A percentile compares a stretch with the other conserved stretches of the same genome.
Evolutionary conservation across 2,888 invertebrate species (phyloP).

Genomic region (Onchidella celtica): DNA sequence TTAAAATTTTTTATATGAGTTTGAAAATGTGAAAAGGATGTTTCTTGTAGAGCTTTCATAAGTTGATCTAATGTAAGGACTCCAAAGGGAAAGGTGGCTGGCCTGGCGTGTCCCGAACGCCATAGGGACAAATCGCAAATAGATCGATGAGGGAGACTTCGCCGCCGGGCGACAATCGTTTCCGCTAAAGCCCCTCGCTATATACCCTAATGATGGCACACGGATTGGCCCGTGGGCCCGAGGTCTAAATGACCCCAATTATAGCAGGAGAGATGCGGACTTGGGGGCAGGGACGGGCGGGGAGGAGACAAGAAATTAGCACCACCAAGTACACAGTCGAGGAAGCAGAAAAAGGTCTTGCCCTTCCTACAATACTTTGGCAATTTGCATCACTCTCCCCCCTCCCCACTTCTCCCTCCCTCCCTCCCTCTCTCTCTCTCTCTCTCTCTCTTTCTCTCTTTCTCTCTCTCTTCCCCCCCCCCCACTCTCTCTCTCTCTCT

Average conservation of each 20-base stretch:
- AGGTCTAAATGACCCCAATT: conserved; percentile 47
- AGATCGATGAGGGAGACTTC: conserved; percentile 17
- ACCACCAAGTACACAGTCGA: conserved; percentile 32
- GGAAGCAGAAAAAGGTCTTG: neutral
- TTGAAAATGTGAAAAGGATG: too few relatives aligned
- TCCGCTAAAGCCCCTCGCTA: conserved; percentile 35
- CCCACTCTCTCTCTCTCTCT: conserved; percentile 12
- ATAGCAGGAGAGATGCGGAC: conserved; percentile 27
- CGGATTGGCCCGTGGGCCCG: conserved; percentile 40
- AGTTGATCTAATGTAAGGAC: too few relatives aligned
- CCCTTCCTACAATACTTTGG: neutral
- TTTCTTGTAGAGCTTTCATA: too few relatives aligned
- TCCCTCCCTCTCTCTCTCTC: neutral
- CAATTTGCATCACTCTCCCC: neutral
- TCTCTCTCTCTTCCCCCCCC: neutral
- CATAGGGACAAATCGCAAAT: conserved; percentile 38
- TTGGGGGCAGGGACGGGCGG: neutral
- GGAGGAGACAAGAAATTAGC: conserved; percentile 43
- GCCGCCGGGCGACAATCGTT: conserved; percentile 42
- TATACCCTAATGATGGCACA: conserved; percentile 37
- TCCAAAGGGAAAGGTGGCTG: neutral
- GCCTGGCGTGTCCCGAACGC: too few relatives aligned
- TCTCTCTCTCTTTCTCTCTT: neutral
- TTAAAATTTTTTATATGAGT: too few relatives aligned
- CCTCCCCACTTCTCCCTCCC: neutral